These are phyloP conservation scores for Notolepis coatsorum DNA, from an alignment of 2,797 vertebrate species.

Conservation along the genomic window DNA sequence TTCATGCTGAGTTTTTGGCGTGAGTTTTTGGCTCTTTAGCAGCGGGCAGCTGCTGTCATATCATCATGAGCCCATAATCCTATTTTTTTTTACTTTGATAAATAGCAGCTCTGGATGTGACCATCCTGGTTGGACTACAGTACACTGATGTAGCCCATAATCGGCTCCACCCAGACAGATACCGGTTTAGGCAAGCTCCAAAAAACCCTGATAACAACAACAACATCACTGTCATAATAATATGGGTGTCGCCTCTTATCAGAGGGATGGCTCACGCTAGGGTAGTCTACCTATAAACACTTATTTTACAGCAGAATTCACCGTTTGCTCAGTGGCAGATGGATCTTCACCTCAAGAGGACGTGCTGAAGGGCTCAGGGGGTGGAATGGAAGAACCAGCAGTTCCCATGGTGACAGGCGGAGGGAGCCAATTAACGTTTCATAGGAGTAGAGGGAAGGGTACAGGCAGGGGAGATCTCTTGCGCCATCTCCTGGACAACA, in stretches of 20 bases:
- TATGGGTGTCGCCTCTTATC: no score
- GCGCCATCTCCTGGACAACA: slow-evolving; percentile 70
- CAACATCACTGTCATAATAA: neutral
- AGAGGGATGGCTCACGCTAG: neutral
- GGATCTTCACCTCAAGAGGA: neutral
- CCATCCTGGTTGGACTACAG: slow-evolving; percentile 25
- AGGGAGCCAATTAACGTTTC: neutral
- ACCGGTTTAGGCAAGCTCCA: slow-evolving; percentile 7
- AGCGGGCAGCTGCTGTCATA: slow-evolving; percentile 38
- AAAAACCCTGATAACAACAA: neutral
- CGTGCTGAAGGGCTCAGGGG: neutral
- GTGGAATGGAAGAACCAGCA: neutral
- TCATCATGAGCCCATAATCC: slow-evolving; percentile 59
- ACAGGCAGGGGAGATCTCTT: slow-evolving; percentile 34
- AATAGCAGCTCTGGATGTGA: slow-evolving; percentile 46
- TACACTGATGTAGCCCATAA: slow-evolving; percentile 16
- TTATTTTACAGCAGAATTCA: neutral
- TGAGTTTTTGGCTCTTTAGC: slow-evolving; percentile 49
- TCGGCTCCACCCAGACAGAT: slow-evolving; percentile 4
- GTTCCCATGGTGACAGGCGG: neutral
- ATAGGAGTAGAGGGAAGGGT: neutral
- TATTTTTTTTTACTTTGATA: slow-evolving; percentile 67
- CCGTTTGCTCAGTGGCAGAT: neutral
- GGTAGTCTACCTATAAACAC: neutral
- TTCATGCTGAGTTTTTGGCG: slow-evolving; percentile 51